Evolutionary conservation across 2,888 invertebrate species (phyloP).

Genomic region (Hylaea fasciaria): DNA sequence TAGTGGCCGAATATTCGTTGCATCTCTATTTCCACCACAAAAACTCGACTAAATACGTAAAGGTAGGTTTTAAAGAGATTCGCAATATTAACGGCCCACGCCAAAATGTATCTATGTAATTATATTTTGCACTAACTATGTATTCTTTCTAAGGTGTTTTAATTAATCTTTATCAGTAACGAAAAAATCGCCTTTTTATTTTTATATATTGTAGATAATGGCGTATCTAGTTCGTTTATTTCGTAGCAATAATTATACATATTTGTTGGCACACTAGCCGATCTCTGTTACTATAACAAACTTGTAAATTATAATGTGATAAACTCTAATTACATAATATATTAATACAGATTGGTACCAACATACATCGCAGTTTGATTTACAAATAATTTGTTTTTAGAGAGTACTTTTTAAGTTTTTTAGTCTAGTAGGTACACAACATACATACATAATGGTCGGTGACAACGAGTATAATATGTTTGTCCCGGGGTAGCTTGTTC

Average conservation of each 20-base stretch:
- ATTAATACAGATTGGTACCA: constrained; percentile 68
- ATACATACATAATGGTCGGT: no score
- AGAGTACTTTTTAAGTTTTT: no score
- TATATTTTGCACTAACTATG: constrained; percentile 61
- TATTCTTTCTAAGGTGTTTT: constrained; percentile 55
- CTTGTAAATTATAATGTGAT: constrained; percentile 71
- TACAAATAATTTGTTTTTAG: no score
- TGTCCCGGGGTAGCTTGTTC: no score
- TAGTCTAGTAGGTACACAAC: no score
- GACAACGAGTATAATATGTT: no score
- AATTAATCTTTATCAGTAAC: constrained; percentile 54
- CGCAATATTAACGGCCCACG: constrained; percentile 23
- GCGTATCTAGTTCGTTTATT: constrained; percentile 62
- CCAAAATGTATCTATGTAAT: constrained; percentile 40
- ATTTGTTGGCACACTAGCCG: constrained; percentile 60
- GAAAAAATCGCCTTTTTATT: constrained; percentile 54
- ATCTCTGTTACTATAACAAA: constrained; percentile 63
- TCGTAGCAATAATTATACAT: constrained; percentile 58
- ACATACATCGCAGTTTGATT: constrained; percentile 43
- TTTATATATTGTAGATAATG: constrained; percentile 60
- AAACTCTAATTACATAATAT: constrained; percentile 59
- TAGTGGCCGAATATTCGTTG: constrained; percentile 1
- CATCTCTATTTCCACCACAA: neutral
- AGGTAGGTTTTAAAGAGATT: constrained; percentile 11
- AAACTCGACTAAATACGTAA: constrained; percentile 7